Evolutionary conservation across 1,140 invertebrate species (phyloP).

Genomic region (Wiebesia pumilae): DNA sequence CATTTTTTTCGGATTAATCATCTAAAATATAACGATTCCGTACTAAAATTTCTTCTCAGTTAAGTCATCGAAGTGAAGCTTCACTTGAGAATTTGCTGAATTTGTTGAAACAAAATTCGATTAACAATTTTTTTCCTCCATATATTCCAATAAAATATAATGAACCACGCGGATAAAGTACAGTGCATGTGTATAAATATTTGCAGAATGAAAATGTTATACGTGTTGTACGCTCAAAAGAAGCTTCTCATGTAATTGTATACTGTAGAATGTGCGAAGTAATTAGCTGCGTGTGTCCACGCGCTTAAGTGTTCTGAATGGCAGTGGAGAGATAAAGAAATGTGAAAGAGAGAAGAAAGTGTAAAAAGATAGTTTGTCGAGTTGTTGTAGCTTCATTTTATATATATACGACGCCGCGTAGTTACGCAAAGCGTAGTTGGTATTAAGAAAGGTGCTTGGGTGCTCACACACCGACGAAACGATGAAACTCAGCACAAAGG

Average conservation of each 20-base stretch:
- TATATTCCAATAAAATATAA: conserved; percentile 18
- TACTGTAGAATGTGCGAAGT: neutral
- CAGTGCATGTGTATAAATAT: neutral
- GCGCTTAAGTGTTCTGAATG: neutral
- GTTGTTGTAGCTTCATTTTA: conserved; percentile 8
- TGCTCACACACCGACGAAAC: conserved; percentile 5
- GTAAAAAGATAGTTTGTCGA: neutral
- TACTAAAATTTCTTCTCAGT: neutral
- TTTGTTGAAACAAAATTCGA: neutral
- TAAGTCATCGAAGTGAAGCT: neutral
- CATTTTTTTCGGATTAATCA: too few relatives aligned
- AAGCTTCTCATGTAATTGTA: neutral
- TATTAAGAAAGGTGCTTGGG: conserved; percentile 38
- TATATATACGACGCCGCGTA: neutral
- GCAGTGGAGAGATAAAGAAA: neutral
- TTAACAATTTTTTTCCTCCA: too few relatives aligned
- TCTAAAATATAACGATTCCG: neutral
- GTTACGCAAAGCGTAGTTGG: conserved; percentile 30
- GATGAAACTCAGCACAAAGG: conserved; percentile 13
- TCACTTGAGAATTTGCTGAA: too few relatives aligned
- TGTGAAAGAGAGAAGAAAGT: neutral
- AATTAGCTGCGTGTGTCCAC: conserved; percentile 17
- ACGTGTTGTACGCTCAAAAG: neutral
- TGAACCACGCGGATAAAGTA: neutral
- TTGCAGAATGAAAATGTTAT: conserved; percentile 26